Base-by-base conservation (phyloP, 2,888 invertebrate species). In the Cerceris ruficornis region DNA sequence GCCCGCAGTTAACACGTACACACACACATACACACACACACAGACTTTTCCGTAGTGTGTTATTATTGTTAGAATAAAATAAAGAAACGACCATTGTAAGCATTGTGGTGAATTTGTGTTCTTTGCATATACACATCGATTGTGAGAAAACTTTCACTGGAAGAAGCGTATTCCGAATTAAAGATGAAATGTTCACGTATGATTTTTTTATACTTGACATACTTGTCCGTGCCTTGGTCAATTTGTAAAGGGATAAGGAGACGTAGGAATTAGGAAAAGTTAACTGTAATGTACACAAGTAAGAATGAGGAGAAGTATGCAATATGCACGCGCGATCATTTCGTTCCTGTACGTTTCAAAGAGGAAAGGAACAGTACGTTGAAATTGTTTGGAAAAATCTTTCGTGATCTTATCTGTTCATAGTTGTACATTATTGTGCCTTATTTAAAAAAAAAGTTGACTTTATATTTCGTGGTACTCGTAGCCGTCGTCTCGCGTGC, bases 61-160 rank as follows among this genome's bases (percentile, higher is more conserved):
- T 80, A 84, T 76, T 76, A 77, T 66, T 82, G 78, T 77, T 86
- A 80, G 74, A 75, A 61, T 82, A 80, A 74, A 86, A 75, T 86
- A 84, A 85, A 79, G 64, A 61, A 70, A 73, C 68, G 69, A 82
- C 68, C 68, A 86, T 80, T 75, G 68, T 86, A 80, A 83, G 68
- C 77, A 85, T 73, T 68, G 58, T 57, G 60, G 65, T 81, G 73
- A 15, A 79, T 70, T 75, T 81, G 59, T 73, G 78, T 81, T 82
- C 75, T 75, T 76, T 82, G 69, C 74, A 72, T 69, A 66, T 69
- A 62, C 52, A 69, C 54, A 77, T 69, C 39, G 41, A 55, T 59
- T 61, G 15, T 28, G 28, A 28, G 28, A 50, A 8, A 49, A 49
- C 65, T 68, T 70, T 60, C 59, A 28, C 43, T 57, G 68, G 46